Conservation (phyloP, 2,113 vertebrate genomes). For the Onychostruthus taczanowskii region DNA sequence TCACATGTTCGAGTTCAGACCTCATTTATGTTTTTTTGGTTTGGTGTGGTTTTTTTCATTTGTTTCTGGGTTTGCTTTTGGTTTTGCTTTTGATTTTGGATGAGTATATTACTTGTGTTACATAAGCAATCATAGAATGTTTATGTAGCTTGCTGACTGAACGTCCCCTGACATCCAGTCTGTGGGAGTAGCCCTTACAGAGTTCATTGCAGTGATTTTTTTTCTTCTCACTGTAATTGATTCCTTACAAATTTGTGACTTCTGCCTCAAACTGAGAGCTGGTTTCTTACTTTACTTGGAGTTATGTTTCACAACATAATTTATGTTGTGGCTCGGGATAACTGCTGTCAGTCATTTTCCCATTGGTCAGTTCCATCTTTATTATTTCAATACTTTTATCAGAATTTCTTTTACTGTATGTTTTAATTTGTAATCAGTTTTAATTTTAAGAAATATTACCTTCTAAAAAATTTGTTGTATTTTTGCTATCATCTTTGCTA, state of each 20-base stretch:
- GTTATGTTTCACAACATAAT: background rate
- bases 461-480: background rate
- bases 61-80: background rate
- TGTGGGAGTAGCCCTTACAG: background rate
- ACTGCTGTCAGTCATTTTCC: background rate
- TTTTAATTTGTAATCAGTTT: background rate
- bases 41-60: background rate
- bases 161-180: background rate
- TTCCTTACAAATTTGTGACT: slow-evolving; percentile 8
- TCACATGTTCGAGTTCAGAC: background rate
- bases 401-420: background rate
- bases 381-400: background rate
- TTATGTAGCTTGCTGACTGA: background rate
- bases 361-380: background rate
- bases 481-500: background rate
- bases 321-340: background rate
- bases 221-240: background rate
- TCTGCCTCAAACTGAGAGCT: background rate
- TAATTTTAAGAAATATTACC: background rate
- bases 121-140: background rate
- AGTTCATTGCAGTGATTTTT: background rate
- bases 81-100: background rate
- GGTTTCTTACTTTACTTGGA: slow-evolving; percentile 1
- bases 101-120: background rate
- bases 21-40: background rate